A percentile compares a stretch with the other conserved stretches of the same genome.
phyloP scores from a whole-genome alignment of 2,797 vertebrate species.

The Mus caroli region DNA sequence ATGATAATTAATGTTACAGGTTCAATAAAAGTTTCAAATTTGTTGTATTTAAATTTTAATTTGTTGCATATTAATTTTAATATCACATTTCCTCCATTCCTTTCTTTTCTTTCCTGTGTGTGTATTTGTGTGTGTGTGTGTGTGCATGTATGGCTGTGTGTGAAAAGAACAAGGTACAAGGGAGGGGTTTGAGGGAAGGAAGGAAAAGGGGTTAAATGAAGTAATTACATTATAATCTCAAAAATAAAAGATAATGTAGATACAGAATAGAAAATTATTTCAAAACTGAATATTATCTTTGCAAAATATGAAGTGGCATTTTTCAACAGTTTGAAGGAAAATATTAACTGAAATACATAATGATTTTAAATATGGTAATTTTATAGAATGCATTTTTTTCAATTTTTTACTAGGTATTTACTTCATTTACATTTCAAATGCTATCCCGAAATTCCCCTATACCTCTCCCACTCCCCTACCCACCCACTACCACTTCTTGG shows the following conservation, averaged over 20 bases:
- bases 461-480: no score
- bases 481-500: no score
- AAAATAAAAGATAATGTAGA: neutral
- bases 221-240: neutral
- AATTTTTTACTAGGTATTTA: no score
- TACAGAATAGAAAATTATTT: conserved; percentile 7
- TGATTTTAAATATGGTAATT: neutral
- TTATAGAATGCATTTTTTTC: neutral
- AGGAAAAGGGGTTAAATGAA: neutral
- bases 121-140: neutral
- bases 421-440: no score
- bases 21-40: conserved; percentile 19
- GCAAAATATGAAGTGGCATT: neutral
- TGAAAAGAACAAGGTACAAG: neutral
- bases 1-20: neutral
- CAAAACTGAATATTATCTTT: conserved; percentile 22
- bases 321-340: conserved; percentile 24
- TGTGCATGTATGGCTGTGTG: neutral
- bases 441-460: no score
- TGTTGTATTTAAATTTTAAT: neutral
- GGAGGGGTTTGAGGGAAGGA: neutral
- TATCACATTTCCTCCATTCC: no score
- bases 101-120: neutral
- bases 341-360: neutral
- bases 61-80: neutral